Evolutionary conservation across 2,888 invertebrate genomes (phyloP).

Genomic region (Thereva nobilitata): DNA sequence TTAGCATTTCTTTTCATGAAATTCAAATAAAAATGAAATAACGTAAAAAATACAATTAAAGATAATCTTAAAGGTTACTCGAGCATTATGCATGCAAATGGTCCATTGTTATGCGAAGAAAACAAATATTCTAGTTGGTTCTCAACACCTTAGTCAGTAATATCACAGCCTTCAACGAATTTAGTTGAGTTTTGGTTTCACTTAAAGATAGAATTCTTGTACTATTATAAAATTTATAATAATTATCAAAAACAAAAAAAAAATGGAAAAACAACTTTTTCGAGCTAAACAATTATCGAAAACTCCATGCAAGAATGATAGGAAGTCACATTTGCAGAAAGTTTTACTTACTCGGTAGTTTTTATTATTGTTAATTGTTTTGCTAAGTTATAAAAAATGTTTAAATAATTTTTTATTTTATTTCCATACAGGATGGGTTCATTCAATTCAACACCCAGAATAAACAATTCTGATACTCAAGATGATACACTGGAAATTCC

Average conservation of each 20-base stretch:
- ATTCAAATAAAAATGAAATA: constrained; percentile 25
- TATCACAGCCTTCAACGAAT: not conserved
- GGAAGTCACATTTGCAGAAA: constrained; percentile 56
- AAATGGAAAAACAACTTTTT: constrained; percentile 47
- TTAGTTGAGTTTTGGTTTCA: constrained; percentile 6
- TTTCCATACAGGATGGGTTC: constrained; percentile 68
- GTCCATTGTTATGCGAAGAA: constrained; percentile 37
- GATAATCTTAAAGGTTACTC: constrained; percentile 34
- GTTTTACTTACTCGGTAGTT: constrained; percentile 57
- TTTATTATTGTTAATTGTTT: not conserved
- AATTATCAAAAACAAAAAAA: constrained; percentile 6
- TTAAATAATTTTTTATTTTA: constrained; percentile 22
- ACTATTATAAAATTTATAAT: not conserved
- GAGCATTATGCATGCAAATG: constrained; percentile 37
- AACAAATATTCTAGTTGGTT: no score
- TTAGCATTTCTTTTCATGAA: constrained; percentile 18
- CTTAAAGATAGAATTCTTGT: not conserved
- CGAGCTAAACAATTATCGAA: constrained; percentile 48
- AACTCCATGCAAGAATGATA: constrained; percentile 57
- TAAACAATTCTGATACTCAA: constrained; percentile 66
- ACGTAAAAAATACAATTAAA: constrained; percentile 14
- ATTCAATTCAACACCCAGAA: constrained; percentile 70
- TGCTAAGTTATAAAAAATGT: not conserved
- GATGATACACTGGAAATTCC: constrained; percentile 63
- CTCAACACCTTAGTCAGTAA: no score